Evolutionary conservation across 2,113 vertebrate species (phyloP).

Genomic region (Heterochromis multidens): DNA sequence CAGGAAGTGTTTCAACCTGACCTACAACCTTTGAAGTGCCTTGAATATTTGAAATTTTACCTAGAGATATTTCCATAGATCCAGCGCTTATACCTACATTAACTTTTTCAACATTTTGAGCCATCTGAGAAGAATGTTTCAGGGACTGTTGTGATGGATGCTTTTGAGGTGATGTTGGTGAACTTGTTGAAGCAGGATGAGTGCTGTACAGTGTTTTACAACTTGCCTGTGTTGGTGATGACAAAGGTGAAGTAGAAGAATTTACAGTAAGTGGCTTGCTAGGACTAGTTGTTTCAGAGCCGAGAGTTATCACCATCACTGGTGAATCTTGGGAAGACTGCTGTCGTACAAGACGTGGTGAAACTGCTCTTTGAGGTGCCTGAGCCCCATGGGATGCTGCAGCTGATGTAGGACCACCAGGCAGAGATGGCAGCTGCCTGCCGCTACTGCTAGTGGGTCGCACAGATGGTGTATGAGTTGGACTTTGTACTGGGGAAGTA

Average conservation of each 20-base stretch:
- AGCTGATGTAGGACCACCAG: conserved; percentile 62
- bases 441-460: conserved; percentile 36
- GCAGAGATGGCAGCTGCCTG: conserved; percentile 60
- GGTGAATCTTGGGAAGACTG: conserved; percentile 88
- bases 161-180: conserved; percentile 73
- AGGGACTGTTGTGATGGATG: conserved; percentile 65
- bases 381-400: conserved; percentile 84
- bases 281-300: conserved; percentile 82
- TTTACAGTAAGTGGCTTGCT: conserved; percentile 82
- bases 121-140: conserved; percentile 75
- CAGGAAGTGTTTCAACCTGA: conserved; percentile 79
- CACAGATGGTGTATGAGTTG: conserved; percentile 71
- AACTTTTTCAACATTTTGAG: conserved; percentile 74
- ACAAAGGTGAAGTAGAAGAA: conserved; percentile 85
- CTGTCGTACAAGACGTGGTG: conserved; percentile 84
- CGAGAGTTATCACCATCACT: conserved; percentile 87
- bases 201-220: conserved; percentile 78
- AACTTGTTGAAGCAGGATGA: conserved; percentile 74
- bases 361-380: conserved; percentile 76
- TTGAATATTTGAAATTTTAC: conserved; percentile 87
- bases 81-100: conserved; percentile 72
- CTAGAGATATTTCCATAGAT: conserved; percentile 86
- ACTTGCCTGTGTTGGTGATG: conserved; percentile 82
- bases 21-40: conserved; percentile 83
- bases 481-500: conserved; percentile 86